A percentile compares a stretch with the other conserved stretches of the same genome.
Conservation (phyloP, 2,797 vertebrate genomes). For the Poecile montanus region DNA sequence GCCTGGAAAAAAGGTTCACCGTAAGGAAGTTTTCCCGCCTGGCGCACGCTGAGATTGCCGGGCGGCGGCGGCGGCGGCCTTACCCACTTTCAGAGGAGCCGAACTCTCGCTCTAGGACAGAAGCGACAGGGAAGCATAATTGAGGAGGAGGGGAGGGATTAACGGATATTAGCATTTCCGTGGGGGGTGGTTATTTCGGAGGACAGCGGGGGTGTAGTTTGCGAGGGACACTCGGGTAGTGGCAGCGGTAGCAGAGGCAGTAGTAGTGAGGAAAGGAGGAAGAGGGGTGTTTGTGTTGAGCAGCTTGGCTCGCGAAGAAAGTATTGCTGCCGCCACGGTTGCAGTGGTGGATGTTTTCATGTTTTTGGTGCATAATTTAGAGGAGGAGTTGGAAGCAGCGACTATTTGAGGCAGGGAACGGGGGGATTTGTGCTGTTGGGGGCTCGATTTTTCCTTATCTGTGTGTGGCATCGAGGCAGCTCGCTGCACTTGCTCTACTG, state of each 20-base stretch:
- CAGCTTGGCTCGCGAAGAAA: neutral
- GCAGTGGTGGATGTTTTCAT: slow-evolving; percentile 58
- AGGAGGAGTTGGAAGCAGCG: slow-evolving; percentile 25
- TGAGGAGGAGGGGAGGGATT: slow-evolving; percentile 39
- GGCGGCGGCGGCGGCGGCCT: neutral
- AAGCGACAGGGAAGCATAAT: neutral
- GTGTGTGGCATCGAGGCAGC: neutral
- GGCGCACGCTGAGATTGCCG: neutral
- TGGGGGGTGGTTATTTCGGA: slow-evolving; percentile 1
- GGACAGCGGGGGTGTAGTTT: neutral
- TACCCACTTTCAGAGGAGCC: neutral
- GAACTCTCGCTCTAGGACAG: neutral
- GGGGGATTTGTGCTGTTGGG: neutral
- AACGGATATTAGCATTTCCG: slow-evolving; percentile 65
- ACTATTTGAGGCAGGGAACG: slow-evolving; percentile 28
- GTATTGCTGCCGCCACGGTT: neutral
- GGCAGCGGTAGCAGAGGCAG: neutral
- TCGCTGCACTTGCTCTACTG: neutral
- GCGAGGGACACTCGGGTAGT: neutral
- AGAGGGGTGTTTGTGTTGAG: neutral
- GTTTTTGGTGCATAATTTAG: slow-evolving; percentile 53
- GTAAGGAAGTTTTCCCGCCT: neutral
- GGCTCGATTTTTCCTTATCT: neutral
- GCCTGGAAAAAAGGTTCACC: neutral
- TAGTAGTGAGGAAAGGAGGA: neutral